Evolutionary conservation across 1,140 invertebrate genomes (phyloP).

Genomic region (Panagrolaimus sp.): DNA sequence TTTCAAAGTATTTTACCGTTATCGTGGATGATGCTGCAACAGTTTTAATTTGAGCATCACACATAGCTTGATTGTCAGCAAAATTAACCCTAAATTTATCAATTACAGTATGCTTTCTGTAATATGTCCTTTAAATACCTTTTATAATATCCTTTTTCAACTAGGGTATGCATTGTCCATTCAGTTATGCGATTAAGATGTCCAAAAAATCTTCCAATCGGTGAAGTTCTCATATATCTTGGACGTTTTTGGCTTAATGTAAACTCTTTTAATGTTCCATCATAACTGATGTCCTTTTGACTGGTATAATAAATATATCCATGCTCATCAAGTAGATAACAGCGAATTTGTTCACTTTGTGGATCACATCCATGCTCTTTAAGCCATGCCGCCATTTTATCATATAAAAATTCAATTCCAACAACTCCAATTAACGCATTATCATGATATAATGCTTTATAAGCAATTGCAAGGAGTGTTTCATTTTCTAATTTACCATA

Average conservation of each 20-base stretch:
- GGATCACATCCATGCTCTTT: constrained; percentile 47
- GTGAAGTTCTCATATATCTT: constrained; percentile 13
- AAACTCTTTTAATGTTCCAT: constrained; percentile 25
- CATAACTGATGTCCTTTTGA: constrained; percentile 43
- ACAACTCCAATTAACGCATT: constrained; percentile 52
- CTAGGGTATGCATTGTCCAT: constrained; percentile 53
- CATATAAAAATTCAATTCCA: constrained; percentile 53
- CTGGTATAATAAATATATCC: constrained; percentile 54
- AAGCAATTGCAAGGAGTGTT: constrained; percentile 46
- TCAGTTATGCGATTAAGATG: constrained; percentile 53
- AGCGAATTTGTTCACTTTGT: constrained; percentile 45
- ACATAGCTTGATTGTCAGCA: constrained; percentile 44
- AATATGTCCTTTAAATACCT: constrained; percentile 28
- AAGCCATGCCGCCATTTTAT: constrained; percentile 44
- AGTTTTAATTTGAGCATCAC: constrained; percentile 22
- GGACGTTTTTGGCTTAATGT: constrained; percentile 21
- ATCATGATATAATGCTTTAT: constrained; percentile 49
- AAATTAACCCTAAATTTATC: constrained; percentile 20
- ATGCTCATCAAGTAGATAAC: constrained; percentile 55
- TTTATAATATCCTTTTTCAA: constrained; percentile 52
- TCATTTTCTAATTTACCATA: constrained; percentile 54
- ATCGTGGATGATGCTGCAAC: not conserved
- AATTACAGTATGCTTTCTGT: constrained; percentile 15
- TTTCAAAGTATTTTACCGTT: not conserved
- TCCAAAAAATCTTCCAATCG: constrained; percentile 53